Evolutionary conservation across 2,113 vertebrate species (phyloP), one percentile per base, ranked within the genome.

Genomic region (Pontoporia blainvillei): DNA sequence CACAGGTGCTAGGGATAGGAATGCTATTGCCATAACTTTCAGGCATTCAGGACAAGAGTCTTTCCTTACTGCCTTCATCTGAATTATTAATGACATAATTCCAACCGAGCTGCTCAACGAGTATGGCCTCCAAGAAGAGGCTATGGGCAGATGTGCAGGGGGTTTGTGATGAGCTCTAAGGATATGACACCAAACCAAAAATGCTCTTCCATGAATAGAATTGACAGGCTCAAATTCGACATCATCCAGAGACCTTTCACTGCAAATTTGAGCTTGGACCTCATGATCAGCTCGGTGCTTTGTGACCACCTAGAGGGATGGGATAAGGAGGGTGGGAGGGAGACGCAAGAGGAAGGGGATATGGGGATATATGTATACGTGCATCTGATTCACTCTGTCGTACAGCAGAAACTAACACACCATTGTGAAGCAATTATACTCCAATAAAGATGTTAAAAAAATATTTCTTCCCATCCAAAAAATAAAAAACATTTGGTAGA

Each of bases 21-120:
- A 14, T 20, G 36, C 29, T 20, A 2, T 23, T 25, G 54, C 6
- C 7, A 21, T 8, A 18, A 23, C 12, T 41, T 31, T 41, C 17
- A 41, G 44, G 13, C 61, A 12, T 39, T 67, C 18, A 12, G 10
- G 67, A 17, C 27, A 25, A 17, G 15, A 21, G 6, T 46, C 6
- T 14, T n/a, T 75, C 3, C n/a, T 87, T 10, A 54, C 27, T 44
- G 52, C 11, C 36, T 34, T 34, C 29, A 2, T 59, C 27, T 59
- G 52, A 41, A 14, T n/a, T 17, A 17, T 5, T 46, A 6, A n/a
- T 2, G 4, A 41, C 6, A 2, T 2, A 3, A 23, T n/a, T n/a
- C 12, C 8, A 34, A 44, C 8, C 11, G 3, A 41, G 29, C 8
- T 7, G 20, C 31, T 11, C 10, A 3, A 6, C 39, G 31, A 4